These are phyloP conservation scores for Leontopithecus rosalia DNA, from an alignment of 2,797 vertebrate species.

Conservation along the genomic window DNA sequence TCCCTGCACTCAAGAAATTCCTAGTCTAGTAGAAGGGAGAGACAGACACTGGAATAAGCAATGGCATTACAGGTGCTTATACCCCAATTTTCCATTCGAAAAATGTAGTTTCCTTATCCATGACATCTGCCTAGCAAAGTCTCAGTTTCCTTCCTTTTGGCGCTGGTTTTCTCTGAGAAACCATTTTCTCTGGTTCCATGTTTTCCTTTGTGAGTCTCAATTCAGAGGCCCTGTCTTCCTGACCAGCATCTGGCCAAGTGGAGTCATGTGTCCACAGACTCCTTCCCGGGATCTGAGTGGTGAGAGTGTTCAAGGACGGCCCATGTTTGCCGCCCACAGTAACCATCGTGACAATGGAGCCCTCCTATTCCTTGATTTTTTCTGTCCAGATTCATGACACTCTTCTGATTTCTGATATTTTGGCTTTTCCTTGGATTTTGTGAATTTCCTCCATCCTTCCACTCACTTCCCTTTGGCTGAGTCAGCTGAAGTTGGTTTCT, in stretches of 20 bases:
- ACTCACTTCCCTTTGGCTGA: not conserved
- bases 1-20: not conserved
- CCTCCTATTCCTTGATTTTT: not conserved
- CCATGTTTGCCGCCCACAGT: not conserved
- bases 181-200: not conserved
- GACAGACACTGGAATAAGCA: not conserved
- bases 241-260: not conserved
- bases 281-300: not conserved
- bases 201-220: not conserved
- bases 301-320: not conserved
- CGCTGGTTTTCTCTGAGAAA: slow-evolving; percentile 15
- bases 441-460: not conserved
- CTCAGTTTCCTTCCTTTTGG: not conserved
- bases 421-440: not conserved
- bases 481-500: not conserved
- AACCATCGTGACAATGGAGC: not conserved
- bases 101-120: not conserved
- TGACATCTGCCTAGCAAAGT: not conserved
- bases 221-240: not conserved
- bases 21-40: not conserved
- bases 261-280: not conserved
- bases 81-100: not conserved
- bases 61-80: not conserved
- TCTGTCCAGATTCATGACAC: not conserved
- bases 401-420: not conserved